Evolutionary conservation across 2,888 invertebrate species (phyloP).

Genomic region (Caenorhabditis drosophilae): DNA sequence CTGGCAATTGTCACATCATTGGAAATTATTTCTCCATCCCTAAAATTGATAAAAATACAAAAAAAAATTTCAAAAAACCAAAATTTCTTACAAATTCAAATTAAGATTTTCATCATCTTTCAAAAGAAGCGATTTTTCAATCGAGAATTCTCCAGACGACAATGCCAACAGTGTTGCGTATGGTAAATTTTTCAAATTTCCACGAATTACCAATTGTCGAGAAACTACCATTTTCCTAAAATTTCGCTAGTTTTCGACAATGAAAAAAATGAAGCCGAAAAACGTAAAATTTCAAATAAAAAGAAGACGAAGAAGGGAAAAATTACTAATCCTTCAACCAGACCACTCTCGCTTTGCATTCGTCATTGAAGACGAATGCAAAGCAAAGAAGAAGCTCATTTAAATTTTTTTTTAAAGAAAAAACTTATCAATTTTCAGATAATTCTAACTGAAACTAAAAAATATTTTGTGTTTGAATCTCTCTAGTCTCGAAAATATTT

Average conservation of each 20-base stretch:
- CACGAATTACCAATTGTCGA: constrained; percentile 34
- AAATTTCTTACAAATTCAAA: constrained; percentile 43
- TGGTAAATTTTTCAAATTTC: constrained; percentile 35
- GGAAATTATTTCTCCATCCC: constrained; percentile 49
- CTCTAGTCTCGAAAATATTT: too few relatives aligned
- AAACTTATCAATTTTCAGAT: too few relatives aligned
- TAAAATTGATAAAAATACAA: constrained; percentile 19
- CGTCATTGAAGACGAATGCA: too few relatives aligned
- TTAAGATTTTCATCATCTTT: constrained; percentile 18
- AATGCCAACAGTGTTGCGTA: constrained; percentile 52
- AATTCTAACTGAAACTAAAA: not conserved
- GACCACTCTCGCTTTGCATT: too few relatives aligned
- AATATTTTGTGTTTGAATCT: not conserved
- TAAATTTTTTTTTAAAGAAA: too few relatives aligned
- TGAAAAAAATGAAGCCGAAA: not conserved
- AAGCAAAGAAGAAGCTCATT: too few relatives aligned
- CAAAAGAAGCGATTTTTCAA: constrained; percentile 43
- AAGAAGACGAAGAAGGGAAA: not conserved
- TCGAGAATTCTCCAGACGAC: constrained; percentile 44
- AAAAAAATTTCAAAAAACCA: not conserved
- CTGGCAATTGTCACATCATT: constrained; percentile 56
- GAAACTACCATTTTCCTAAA: constrained; percentile 20
- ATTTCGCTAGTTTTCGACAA: too few relatives aligned
- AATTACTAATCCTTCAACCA: not conserved
- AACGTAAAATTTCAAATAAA: not conserved